These are phyloP conservation scores for Aproaerema taeniolella DNA, from an alignment of 2,888 invertebrate species.

Conservation along the genomic window DNA sequence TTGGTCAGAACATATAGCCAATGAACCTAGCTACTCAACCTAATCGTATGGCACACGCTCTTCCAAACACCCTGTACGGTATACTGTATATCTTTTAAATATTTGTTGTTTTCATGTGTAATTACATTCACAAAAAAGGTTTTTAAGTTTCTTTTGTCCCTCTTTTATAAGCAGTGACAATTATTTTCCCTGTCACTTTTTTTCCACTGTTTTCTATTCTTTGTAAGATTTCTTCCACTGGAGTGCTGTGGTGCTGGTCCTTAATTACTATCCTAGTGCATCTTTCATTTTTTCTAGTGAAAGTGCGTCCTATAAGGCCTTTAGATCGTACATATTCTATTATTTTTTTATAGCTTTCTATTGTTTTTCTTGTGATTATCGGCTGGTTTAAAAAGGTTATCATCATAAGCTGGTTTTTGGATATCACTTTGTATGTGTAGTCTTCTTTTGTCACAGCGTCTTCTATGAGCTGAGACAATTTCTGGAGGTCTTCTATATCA, in stretches of 20 bases:
- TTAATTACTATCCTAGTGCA: conserved; percentile 22
- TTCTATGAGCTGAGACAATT: neutral
- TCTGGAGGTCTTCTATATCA: neutral
- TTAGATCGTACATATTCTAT: conserved; percentile 13
- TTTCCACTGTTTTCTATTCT: conserved; percentile 21
- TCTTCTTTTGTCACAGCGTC: neutral
- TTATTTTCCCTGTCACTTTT: conserved; percentile 21
- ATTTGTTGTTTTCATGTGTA: conserved; percentile 17
- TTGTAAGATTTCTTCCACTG: conserved; percentile 16
- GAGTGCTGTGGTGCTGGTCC: conserved; percentile 23
- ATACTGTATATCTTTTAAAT: conserved; percentile 7
- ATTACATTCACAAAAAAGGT: conserved; percentile 26
- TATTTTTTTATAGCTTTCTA: no score
- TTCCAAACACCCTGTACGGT: no score
- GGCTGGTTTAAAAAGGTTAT: no score
- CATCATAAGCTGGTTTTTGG: conserved; percentile 16
- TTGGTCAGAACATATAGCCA: no score
- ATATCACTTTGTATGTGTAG: conserved; percentile 12
- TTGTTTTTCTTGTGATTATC: no score
- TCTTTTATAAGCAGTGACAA: conserved; percentile 18
- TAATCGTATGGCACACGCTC: no score
- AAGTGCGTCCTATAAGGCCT: conserved; percentile 25
- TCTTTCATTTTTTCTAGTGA: conserved; percentile 20
- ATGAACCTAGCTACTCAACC: no score
- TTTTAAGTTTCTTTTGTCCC: conserved; percentile 19